Percentiles rank a stretch among this genome's conserved stretches.
Evolutionary conservation across 2,888 invertebrate genomes (phyloP).

Genomic region (Galerucella calmariensis): DNA sequence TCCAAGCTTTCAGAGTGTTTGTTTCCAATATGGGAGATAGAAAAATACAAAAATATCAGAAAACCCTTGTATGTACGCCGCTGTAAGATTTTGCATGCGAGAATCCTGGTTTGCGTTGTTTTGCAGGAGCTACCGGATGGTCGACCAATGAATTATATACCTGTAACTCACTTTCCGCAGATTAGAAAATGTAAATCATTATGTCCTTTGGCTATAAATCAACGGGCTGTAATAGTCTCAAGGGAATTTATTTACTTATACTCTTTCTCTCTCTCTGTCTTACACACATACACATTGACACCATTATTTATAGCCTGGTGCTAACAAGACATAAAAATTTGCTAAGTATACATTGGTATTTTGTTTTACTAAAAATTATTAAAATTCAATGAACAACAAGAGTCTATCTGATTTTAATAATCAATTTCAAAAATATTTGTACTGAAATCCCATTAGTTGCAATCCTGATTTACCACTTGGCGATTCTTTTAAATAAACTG

Average conservation of each 20-base stretch:
- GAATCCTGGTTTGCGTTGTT: slow-evolving; percentile 54
- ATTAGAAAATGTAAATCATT: slow-evolving; percentile 55
- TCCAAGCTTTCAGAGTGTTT: no score
- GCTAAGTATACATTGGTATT: slow-evolving; percentile 44
- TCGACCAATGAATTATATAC: slow-evolving; percentile 55
- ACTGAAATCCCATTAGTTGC: background rate
- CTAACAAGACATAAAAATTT: slow-evolving; percentile 43
- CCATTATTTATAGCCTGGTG: slow-evolving; percentile 43
- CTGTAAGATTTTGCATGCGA: slow-evolving; percentile 53
- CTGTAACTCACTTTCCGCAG: slow-evolving; percentile 54
- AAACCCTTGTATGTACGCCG: background rate
- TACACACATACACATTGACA: slow-evolving; percentile 20
- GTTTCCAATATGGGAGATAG: no score
- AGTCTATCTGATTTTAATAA: background rate
- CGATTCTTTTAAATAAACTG: background rate
- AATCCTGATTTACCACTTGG: background rate
- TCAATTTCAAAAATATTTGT: background rate
- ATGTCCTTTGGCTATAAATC: slow-evolving; percentile 45
- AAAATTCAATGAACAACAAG: no score
- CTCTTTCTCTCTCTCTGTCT: slow-evolving; percentile 38
- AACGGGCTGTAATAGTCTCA: slow-evolving; percentile 42
- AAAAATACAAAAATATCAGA: no score
- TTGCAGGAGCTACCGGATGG: slow-evolving; percentile 58
- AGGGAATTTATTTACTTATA: slow-evolving; percentile 47
- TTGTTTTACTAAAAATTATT: background rate